These are phyloP conservation scores for Drosophila anceps DNA, from an alignment of 2,888 invertebrate genomes.

Conservation along the genomic window DNA sequence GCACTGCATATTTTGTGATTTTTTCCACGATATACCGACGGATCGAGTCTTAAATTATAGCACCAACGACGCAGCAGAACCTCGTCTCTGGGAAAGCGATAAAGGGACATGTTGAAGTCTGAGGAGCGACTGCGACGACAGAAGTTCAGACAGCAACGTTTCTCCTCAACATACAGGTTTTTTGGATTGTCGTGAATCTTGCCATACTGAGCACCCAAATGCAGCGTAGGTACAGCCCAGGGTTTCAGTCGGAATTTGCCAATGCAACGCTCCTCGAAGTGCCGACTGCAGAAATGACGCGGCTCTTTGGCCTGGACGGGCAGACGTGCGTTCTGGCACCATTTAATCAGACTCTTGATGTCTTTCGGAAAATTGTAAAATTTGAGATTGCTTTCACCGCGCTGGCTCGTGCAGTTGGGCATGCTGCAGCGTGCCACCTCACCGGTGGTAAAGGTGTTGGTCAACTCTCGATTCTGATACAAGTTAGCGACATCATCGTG, in stretches of 20 bases:
- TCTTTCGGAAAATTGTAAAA: constrained; percentile 83
- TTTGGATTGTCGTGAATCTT: constrained; percentile 83
- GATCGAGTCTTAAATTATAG: constrained; percentile 81
- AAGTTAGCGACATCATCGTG: constrained; percentile 83
- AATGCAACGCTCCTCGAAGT: constrained; percentile 83
- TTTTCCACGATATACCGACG: constrained; percentile 80
- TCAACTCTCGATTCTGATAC: constrained; percentile 82
- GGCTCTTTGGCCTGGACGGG: constrained; percentile 82
- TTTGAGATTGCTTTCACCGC: constrained; percentile 82
- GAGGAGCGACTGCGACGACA: constrained; percentile 82
- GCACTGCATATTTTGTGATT: constrained; percentile 83
- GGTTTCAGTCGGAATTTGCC: constrained; percentile 82
- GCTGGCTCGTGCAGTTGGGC: constrained; percentile 80
- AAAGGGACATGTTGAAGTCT: constrained; percentile 81
- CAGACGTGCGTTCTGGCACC: constrained; percentile 82
- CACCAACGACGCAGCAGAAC: constrained; percentile 80
- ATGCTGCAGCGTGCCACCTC: constrained; percentile 83
- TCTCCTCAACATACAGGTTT: constrained; percentile 80
- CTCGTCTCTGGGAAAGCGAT: constrained; percentile 82
- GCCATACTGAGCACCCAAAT: constrained; percentile 81
- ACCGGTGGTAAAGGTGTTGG: constrained; percentile 80
- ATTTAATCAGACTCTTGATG: constrained; percentile 81
- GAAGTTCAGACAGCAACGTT: constrained; percentile 81
- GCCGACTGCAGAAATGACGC: constrained; percentile 81
- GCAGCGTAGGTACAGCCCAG: constrained; percentile 82